Evolutionary conservation across 1,140 invertebrate species (phyloP), one percentile per base, ranked within the genome.

Genomic region (Thereuonema tuberculata): DNA sequence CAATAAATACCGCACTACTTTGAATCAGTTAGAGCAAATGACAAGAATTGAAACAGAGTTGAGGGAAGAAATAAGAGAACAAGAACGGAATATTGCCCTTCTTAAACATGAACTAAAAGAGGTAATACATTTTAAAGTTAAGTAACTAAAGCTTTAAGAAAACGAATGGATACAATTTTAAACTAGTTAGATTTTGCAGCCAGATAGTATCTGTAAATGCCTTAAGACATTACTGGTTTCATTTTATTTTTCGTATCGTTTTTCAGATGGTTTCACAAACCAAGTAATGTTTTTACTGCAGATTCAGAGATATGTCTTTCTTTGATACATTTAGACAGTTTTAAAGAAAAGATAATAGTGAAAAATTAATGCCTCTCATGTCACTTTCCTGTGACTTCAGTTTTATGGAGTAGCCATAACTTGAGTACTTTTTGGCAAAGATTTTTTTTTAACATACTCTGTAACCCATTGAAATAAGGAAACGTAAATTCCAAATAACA

Each of bases 101-200:
- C 71, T 92, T 0, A 83, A 84, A 70, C 91, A 94, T 74, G 91
- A 89, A 69, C 79, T 90, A 31, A 93, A 92, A 73, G 92, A 96
- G 73, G 82, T 80, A 65, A 61, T 60, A 20, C 23, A 21, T n/a
- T 56, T 37, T 28, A 20, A 26, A 20, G 17, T 17, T 5, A 50
- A 14, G 31, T 37, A 37, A 5, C 5, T 5, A 37, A 37, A 37
- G 5, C 5, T 37, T 5, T 9, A 37, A 5, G 5, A 37, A 9
- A 37, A 37, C 17, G 5, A 37, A 37, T 9, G 31, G 5, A 17
- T 37, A 17, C 17, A 37, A 17, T 37, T 37, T 9, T 37, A 9
- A 37, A 37, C 17, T 37, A 37, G 5, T 9, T 9, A 37, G 17
- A 9, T 37, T 37, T 9, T 37, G 5, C 31, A 5, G 17, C 17